Evolutionary conservation across 2,113 vertebrate genomes (phyloP), one percentile per base, ranked within the genome.

Genomic region (Hemichromis elongatus): DNA sequence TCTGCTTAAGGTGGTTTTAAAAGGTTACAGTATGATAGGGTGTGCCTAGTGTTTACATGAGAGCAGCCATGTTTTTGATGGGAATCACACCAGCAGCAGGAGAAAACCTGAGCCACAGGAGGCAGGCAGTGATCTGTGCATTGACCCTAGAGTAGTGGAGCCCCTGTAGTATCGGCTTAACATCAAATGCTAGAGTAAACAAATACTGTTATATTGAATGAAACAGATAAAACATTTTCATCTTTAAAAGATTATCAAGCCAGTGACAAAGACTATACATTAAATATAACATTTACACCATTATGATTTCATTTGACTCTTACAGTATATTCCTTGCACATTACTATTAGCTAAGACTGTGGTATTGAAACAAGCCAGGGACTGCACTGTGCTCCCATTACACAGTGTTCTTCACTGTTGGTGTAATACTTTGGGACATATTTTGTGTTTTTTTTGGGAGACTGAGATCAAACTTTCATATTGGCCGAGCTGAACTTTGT

Each of bases 401-500:
- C 0, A 8, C 21, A 13, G 33, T 55, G 21, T 42, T 30, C 3
- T 57, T 11, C 9, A 21, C 6, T 79, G 33, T 37, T 24, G 63
- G 10, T 12, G 33, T 11, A 16, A 30, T 52, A 33, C n/a, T 70
- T 61, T 80, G 37, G 18, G 42, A 47, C 19, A 30, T 9, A 26
- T 83, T 26, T 50, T 21, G 14, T 61, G 57, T 26, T 42, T 40
- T 30, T 75, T n/a, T 56, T 52, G 12, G 10, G 7, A 63, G 26
- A 7, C 21, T 35, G 9, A 66, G 19, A 9, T 86, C 10, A 54
- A 73, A 84, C 85, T 78, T 86, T 88, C 21, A 53, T 78, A 75
- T 77, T 61, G 19, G 10, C 40, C 30, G n/a, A 28, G 26, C 6
- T 81, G 84, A 88, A 88, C 78, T 83, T 85, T 88, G 82, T 53